These are phyloP conservation scores for Chloroceryle inda DNA, from an alignment of 2,797 vertebrate species.

Conservation along the genomic window DNA sequence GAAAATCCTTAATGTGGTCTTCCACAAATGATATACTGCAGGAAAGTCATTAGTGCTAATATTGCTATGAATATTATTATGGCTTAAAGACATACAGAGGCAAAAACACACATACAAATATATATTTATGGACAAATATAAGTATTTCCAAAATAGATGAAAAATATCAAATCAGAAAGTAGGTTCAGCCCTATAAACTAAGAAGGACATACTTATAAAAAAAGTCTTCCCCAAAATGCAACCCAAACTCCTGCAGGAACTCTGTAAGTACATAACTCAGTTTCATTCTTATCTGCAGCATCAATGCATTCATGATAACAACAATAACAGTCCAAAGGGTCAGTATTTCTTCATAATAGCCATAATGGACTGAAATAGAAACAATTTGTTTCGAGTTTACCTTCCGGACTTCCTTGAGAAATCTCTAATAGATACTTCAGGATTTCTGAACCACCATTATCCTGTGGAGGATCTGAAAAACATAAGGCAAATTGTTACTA, in stretches of 20 bases:
- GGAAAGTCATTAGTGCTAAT: background rate
- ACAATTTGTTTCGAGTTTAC: conserved; percentile 73
- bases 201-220: background rate
- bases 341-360: background rate
- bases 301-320: background rate
- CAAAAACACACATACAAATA: background rate
- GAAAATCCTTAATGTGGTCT: background rate
- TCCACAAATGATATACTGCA: background rate
- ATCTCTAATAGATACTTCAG: conserved; percentile 94
- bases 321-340: background rate
- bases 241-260: background rate
- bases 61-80: background rate
- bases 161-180: background rate
- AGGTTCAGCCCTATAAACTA: background rate
- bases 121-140: background rate
- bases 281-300: background rate
- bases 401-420: conserved; percentile 92
- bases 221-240: background rate
- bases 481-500: background rate
- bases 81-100: background rate
- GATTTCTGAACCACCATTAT: conserved; percentile 94
- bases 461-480: conserved; percentile 91
- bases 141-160: background rate
- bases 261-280: background rate
- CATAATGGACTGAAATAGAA: background rate